Evolutionary conservation across 1,140 invertebrate genomes (phyloP).

Genomic region (Drosophila orena): DNA sequence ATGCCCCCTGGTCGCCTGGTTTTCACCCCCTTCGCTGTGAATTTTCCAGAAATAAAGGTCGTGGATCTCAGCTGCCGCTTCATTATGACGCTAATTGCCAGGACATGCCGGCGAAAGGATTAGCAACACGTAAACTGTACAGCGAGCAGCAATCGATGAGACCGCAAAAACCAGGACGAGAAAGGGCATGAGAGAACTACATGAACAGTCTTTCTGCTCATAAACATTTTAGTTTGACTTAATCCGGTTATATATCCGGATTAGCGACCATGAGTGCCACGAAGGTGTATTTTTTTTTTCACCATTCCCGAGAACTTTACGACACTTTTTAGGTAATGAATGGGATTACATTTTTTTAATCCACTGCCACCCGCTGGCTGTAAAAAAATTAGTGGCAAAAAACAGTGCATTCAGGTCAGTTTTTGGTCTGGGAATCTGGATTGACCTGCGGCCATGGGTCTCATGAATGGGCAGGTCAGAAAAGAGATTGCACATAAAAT

Average conservation of each 20-base stretch:
- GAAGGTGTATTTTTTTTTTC: constrained; percentile 28
- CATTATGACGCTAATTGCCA: constrained; percentile 73
- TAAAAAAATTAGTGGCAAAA: constrained; percentile 60
- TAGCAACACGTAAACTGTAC: constrained; percentile 29
- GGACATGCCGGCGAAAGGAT: constrained; percentile 36
- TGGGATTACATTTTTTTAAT: constrained; percentile 73
- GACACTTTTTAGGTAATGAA: constrained; percentile 80
- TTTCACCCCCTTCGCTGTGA: constrained; percentile 28
- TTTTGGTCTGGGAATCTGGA: neutral
- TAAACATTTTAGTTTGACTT: constrained; percentile 64
- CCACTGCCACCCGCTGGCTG: constrained; percentile 36
- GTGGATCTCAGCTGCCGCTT: constrained; percentile 63
- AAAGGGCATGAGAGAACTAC: neutral
- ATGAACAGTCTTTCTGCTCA: constrained; percentile 42
- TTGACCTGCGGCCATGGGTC: constrained; percentile 41
- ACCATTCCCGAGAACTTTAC: constrained; percentile 36
- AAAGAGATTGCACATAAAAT: constrained; percentile 52
- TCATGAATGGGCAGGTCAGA: constrained; percentile 76
- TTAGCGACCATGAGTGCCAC: constrained; percentile 41
- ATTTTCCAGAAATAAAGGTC: constrained; percentile 60
- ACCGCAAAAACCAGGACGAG: neutral
- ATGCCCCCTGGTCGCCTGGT: neutral
- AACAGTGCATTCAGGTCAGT: constrained; percentile 27
- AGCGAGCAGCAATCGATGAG: constrained; percentile 23
- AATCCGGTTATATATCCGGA: constrained; percentile 71